phyloP scores from a whole-genome alignment of 2,113 vertebrate species.

The Myrmecobius fasciatus region DNA sequence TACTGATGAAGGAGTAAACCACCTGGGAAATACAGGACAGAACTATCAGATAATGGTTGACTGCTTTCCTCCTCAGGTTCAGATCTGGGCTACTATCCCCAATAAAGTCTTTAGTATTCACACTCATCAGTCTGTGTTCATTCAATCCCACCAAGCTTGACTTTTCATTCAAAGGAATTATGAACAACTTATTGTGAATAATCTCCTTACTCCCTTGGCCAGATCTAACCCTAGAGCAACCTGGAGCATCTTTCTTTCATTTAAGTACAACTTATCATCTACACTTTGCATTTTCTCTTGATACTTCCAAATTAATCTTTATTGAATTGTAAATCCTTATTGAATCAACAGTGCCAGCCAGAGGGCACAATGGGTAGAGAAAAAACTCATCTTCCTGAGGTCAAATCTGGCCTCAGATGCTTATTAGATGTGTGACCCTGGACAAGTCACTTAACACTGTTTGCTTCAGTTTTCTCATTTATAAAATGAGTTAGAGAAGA shows the following conservation, averaged over 20 bases:
- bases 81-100: neutral
- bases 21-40: neutral
- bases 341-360: neutral
- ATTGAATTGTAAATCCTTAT: neutral
- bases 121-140: neutral
- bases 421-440: neutral
- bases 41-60: neutral
- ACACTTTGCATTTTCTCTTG: neutral
- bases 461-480: neutral
- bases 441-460: neutral
- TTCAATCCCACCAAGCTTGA: neutral
- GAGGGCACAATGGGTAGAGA: neutral
- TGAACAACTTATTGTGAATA: neutral
- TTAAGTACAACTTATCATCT: neutral
- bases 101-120: neutral
- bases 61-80: neutral
- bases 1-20: neutral
- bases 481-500: neutral
- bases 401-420: neutral
- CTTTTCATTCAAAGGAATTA: neutral
- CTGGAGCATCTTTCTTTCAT: neutral
- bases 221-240: neutral
- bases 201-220: neutral
- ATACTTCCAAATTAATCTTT: conserved; percentile 1
- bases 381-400: neutral